Evolutionary conservation across 2,113 vertebrate genomes (phyloP), one percentile per base, ranked within the genome.

Genomic region (Pseudopodoces humilis): DNA sequence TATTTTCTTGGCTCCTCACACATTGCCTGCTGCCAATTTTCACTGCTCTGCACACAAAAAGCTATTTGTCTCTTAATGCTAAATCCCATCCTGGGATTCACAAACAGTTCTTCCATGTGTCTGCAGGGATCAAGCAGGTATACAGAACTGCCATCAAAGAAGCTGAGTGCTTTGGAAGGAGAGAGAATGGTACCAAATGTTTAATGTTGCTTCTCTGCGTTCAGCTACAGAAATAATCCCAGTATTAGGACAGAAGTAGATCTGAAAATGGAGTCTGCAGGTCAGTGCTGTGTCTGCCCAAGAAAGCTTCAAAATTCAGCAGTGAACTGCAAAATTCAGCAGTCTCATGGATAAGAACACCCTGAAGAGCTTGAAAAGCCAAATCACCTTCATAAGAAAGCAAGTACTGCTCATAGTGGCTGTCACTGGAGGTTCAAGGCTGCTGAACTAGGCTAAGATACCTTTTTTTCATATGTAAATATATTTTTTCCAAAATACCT

Each of bases 1-100:
- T 87, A 35, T 91, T 85, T 89, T 94, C 82, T 94, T 91, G 90
- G 90, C 62, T 93, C 2, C 64, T 83, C 59, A 80, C 75, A 35
- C 16, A 2, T 21, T 77, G 55, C 39, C 71, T 72, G 70, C 82
- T 96, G 95, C 93, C 93, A 90, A 21, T 70, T 92, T 90, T 86
- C 52, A 52, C 43, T 91, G 79, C 44, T 77, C 39, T n/a, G 55
- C 15, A 31, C 74, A 80, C 67, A 72, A 55, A 76, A 62, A 87
- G 62, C 67, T 83, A 50, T 93, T 93, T 94, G 71, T 80, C 47
- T 95, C 55, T 56, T 67, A 86, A 27, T 55, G 71, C 59, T 88
- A 80, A 95, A 78, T 93, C 85, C 71, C 60, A 21, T 37, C 16
- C 63, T 63, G 75, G 75, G 78, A 83, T 88, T 80, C 47, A 41